Conservation (phyloP, 2,888 invertebrate genomes). For the Muscina levida region DNA sequence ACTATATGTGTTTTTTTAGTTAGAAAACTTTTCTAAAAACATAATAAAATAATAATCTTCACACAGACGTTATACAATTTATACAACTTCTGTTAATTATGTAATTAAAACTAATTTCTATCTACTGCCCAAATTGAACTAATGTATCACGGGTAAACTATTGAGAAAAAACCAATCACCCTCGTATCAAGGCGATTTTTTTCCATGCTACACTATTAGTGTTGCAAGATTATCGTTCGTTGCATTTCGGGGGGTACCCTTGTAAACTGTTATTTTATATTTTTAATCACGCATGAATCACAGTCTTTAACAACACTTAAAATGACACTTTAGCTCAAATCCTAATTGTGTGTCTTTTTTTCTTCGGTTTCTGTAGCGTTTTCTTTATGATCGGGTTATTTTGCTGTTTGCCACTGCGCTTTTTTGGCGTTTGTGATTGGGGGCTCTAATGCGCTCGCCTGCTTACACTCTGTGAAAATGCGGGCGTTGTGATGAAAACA, state of each 20-base stretch:
- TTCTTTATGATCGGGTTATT: background rate
- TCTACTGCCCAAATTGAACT: too few relatives aligned
- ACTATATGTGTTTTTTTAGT: too few relatives aligned
- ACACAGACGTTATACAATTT: too few relatives aligned
- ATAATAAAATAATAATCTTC: too few relatives aligned
- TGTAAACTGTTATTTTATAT: constrained; percentile 21
- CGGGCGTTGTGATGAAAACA: constrained; percentile 65
- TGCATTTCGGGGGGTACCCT: background rate
- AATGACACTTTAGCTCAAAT: constrained; percentile 64
- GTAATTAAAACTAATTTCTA: too few relatives aligned
- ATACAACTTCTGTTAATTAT: too few relatives aligned
- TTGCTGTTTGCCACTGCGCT: constrained; percentile 20
- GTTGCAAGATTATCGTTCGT: constrained; percentile 11
- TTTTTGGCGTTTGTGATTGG: constrained; percentile 3
- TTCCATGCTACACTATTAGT: too few relatives aligned
- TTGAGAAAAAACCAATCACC: too few relatives aligned
- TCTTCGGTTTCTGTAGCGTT: constrained; percentile 26
- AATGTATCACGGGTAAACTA: too few relatives aligned
- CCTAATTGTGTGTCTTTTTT: constrained; percentile 58
- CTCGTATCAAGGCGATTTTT: too few relatives aligned
- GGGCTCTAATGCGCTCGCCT: background rate
- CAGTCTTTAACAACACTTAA: constrained; percentile 59
- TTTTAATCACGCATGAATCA: constrained; percentile 66
- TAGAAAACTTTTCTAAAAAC: too few relatives aligned
- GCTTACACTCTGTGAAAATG: constrained; percentile 51